Evolutionary conservation across 2,888 invertebrate genomes (phyloP).

Genomic region (Myathropa florea): DNA sequence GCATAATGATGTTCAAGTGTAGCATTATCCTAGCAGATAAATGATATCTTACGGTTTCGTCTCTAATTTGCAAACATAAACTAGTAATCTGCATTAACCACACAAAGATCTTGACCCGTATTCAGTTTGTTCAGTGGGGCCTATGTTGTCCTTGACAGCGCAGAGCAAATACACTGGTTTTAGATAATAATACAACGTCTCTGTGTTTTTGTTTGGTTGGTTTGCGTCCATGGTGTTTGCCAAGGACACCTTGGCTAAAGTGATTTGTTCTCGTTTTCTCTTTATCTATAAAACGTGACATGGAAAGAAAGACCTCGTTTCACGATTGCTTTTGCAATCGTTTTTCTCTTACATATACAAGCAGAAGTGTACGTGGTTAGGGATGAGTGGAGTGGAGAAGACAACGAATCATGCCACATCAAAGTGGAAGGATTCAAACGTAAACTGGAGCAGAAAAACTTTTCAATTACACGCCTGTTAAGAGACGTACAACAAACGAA

Average conservation of each 20-base stretch:
- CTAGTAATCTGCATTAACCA: conserved; percentile 36
- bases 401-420: conserved; percentile 6
- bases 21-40: conserved; percentile 25
- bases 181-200: conserved; percentile 28
- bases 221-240: conserved; percentile 19
- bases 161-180: conserved; percentile 28
- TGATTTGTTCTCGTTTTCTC: conserved; percentile 34
- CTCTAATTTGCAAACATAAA: conserved; percentile 48
- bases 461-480: neutral
- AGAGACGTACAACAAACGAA: neutral
- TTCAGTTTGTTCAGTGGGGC: conserved; percentile 22
- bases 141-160: conserved; percentile 26
- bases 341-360: neutral
- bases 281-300: conserved; percentile 31
- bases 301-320: conserved; percentile 11
- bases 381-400: neutral
- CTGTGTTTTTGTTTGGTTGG: conserved; percentile 14
- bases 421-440: neutral
- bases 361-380: neutral
- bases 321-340: conserved; percentile 3
- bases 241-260: conserved; percentile 40
- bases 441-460: neutral
- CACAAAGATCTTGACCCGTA: conserved; percentile 40
- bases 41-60: conserved; percentile 34
- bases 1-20: conserved; percentile 39